phyloP scores from a whole-genome alignment of 2,797 vertebrate species.

The Eulemur albifrons region DNA sequence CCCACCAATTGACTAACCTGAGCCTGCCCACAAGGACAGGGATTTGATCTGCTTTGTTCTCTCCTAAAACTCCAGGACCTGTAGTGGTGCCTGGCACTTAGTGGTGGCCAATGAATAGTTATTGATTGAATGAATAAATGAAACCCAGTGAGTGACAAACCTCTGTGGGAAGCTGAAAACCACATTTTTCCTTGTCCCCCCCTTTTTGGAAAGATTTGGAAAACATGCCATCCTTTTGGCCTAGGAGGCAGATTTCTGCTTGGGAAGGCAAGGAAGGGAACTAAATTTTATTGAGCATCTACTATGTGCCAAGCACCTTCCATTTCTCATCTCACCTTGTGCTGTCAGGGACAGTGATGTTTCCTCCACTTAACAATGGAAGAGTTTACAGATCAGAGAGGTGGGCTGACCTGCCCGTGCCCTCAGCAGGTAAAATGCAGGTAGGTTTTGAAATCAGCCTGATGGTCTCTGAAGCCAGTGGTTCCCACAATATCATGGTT shows the following conservation, averaged over 20 bases:
- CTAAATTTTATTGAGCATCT: background rate
- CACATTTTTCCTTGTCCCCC: background rate
- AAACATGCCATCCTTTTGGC: background rate
- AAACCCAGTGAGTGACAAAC: background rate
- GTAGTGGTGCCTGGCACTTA: background rate
- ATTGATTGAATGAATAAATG: background rate
- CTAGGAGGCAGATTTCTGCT: background rate
- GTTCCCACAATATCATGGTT: rapidly evolving
- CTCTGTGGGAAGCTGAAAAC: background rate
- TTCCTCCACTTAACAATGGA: background rate
- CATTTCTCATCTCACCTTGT: background rate
- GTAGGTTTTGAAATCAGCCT: background rate
- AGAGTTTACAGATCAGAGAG: background rate
- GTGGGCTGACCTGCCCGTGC: background rate
- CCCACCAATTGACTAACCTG: rapidly evolving
- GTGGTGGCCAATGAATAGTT: background rate
- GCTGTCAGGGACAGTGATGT: too few relatives aligned
- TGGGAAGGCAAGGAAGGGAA: background rate
- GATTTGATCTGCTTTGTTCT: background rate
- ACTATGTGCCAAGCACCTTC: background rate
- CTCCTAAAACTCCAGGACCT: background rate
- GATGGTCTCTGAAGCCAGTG: background rate
- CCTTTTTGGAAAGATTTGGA: background rate
- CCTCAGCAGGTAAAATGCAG: background rate
- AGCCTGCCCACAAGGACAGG: background rate